Evolutionary conservation across 1,140 invertebrate species (phyloP).

Genomic region (Drosophila asahinai): DNA sequence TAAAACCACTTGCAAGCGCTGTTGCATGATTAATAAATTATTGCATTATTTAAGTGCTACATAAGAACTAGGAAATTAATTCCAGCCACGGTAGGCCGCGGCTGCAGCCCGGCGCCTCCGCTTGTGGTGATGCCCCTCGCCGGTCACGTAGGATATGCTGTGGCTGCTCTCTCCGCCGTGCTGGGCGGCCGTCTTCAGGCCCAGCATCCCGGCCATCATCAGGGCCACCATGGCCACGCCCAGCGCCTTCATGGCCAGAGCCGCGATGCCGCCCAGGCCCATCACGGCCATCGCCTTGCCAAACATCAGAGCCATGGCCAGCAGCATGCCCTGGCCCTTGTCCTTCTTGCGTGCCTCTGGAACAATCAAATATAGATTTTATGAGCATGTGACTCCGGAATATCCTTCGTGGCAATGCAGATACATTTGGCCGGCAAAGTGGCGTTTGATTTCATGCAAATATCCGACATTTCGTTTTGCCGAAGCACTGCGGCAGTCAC

Average conservation of each 20-base stretch:
- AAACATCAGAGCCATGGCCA: constrained; percentile 90
- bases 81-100: constrained; percentile 88
- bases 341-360: constrained; percentile 87
- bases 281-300: constrained; percentile 90
- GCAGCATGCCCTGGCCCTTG: constrained; percentile 86
- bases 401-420: constrained; percentile 10
- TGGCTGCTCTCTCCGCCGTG: constrained; percentile 88
- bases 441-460: constrained; percentile 11
- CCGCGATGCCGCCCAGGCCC: constrained; percentile 89
- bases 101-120: constrained; percentile 82
- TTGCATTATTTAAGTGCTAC: constrained; percentile 64
- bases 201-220: constrained; percentile 90
- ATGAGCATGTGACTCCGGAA: constrained; percentile 8
- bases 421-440: background rate
- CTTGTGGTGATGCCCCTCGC: constrained; percentile 87
- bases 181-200: constrained; percentile 89
- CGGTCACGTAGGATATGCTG: constrained; percentile 89
- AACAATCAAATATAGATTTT: constrained; percentile 50
- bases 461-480: constrained; percentile 5
- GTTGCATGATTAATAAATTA: constrained; percentile 70
- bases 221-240: constrained; percentile 89
- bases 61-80: constrained; percentile 41
- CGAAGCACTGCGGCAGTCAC: constrained; percentile 6
- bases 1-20: constrained; percentile 26
- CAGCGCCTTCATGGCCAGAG: constrained; percentile 90